These are phyloP conservation scores for Chloromyia formosa DNA, from an alignment of 2,888 invertebrate species.

Conservation along the genomic window DNA sequence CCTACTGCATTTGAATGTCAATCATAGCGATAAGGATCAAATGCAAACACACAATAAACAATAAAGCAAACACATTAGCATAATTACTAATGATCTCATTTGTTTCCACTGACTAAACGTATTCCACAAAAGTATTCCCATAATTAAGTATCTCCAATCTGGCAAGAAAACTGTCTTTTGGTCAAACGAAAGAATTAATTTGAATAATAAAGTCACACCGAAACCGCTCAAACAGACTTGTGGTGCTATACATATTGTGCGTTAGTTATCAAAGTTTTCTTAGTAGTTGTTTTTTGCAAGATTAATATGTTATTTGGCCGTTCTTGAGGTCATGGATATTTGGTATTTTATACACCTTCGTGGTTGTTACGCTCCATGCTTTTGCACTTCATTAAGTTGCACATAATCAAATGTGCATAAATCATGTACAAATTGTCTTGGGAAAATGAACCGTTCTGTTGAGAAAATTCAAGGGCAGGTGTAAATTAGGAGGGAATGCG, in stretches of 20 bases:
- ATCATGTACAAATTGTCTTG: neutral
- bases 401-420: neutral
- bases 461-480: neutral
- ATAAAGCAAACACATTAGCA: neutral
- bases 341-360: neutral
- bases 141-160: neutral
- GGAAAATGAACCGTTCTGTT: neutral
- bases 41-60: neutral
- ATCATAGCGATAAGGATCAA: too few species aligned
- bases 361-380: slow-evolving; percentile 5
- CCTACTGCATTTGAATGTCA: too few species aligned
- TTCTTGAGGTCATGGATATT: neutral
- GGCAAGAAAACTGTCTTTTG: neutral
- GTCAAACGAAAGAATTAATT: neutral
- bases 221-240: neutral
- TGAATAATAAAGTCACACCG: neutral
- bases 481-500: too few species aligned
- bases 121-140: neutral
- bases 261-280: too few species aligned
- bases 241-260: too few species aligned
- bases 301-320: neutral
- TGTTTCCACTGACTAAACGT: neutral
- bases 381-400: neutral
- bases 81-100: neutral
- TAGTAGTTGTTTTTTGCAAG: neutral